Evolutionary conservation across 1,140 invertebrate species (phyloP).

Genomic region (Dendroctonus ponderosae): DNA sequence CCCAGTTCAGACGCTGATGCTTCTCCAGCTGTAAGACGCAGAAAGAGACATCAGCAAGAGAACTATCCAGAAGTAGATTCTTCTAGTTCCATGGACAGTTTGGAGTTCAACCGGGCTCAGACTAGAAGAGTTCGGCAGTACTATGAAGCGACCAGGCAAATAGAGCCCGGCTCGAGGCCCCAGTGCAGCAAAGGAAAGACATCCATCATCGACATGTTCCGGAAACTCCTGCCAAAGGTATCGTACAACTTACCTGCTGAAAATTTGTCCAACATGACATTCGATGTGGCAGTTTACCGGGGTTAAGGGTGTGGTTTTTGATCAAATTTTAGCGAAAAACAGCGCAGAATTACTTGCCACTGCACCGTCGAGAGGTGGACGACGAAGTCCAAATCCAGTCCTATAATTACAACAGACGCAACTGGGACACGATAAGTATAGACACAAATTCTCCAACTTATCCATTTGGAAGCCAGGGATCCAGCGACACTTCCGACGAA

Average conservation of each 20-base stretch:
- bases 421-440: constrained; percentile 15
- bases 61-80: constrained; percentile 4
- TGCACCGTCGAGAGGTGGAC: constrained; percentile 11
- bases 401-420: constrained; percentile 15
- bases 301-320: neutral
- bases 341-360: constrained; percentile 8
- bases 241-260: neutral
- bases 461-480: constrained; percentile 13
- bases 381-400: constrained; percentile 7
- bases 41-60: neutral
- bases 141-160: constrained; percentile 10
- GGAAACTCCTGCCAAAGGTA: constrained; percentile 23
- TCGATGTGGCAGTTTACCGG: neutral
- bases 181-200: neutral
- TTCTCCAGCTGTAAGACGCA: neutral
- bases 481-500: constrained; percentile 17
- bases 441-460: constrained; percentile 20
- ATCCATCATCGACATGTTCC: constrained; percentile 21
- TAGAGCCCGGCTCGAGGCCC: neutral
- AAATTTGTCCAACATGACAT: neutral
- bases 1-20: neutral
- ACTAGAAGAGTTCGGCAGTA: constrained; percentile 16
- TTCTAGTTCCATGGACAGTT: constrained; percentile 20
- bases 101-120: constrained; percentile 18
- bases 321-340: constrained; percentile 31